A percentile compares a stretch with the other conserved stretches of the same genome.
Evolutionary conservation across 2,888 invertebrate species (phyloP).

Genomic region (Pandemis cinnamomeana): DNA sequence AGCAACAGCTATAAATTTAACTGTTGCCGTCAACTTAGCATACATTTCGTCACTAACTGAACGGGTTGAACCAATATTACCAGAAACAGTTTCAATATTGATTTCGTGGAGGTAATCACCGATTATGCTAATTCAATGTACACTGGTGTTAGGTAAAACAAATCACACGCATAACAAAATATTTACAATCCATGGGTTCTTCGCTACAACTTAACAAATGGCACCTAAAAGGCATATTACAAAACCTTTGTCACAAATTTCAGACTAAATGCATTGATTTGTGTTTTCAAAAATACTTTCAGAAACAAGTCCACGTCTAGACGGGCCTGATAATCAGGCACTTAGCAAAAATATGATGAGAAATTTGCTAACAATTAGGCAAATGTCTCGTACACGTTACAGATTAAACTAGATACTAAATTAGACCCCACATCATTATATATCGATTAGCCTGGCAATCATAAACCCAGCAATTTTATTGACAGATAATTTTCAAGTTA

Average conservation of each 20-base stretch:
- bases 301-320: background rate
- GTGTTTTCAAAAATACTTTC: background rate
- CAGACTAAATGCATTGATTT: too few relatives aligned
- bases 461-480: conserved; percentile 33
- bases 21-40: background rate
- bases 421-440: conserved; percentile 37
- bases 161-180: too few relatives aligned
- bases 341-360: conserved; percentile 8
- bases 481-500: conserved; percentile 35
- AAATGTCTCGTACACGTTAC: conserved; percentile 35
- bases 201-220: too few relatives aligned
- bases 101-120: background rate
- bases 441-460: conserved; percentile 37
- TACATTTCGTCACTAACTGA: background rate
- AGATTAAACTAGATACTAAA: conserved; percentile 33
- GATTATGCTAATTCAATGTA: conserved; percentile 1
- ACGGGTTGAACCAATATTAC: background rate
- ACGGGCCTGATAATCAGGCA: background rate
- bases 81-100: conserved; percentile 1
- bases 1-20: conserved; percentile 2
- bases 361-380: conserved; percentile 23
- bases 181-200: too few relatives aligned
- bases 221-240: too few relatives aligned
- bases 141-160: too few relatives aligned
- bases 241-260: too few relatives aligned